These are phyloP conservation scores for Kryptopterus vitreolus DNA, from an alignment of 2,797 vertebrate species.

Conservation along the genomic window DNA sequence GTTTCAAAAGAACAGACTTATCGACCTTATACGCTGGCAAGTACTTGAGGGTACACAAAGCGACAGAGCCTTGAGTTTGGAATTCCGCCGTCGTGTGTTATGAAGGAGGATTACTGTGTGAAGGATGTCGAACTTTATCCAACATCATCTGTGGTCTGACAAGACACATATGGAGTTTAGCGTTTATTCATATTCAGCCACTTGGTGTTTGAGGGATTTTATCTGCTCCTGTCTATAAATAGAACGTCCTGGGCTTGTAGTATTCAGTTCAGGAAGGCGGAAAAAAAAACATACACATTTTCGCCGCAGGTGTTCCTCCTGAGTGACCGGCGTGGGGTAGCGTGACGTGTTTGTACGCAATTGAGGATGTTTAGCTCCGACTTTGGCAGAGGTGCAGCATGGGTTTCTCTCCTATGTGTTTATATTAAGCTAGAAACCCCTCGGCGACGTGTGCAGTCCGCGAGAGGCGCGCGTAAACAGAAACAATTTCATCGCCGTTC, in stretches of 20 bases:
- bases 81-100: conserved; percentile 66
- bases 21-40: conserved; percentile 8
- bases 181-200: not conserved
- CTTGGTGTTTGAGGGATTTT: conserved; percentile 57
- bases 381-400: conserved; percentile 80
- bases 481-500: conserved; percentile 34
- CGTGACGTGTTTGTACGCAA: conserved; percentile 86
- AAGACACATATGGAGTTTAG: conserved; percentile 61
- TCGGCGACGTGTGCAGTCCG: conserved; percentile 41
- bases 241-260: conserved; percentile 35
- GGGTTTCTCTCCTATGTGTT: conserved; percentile 75
- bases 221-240: conserved; percentile 54
- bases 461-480: conserved; percentile 40
- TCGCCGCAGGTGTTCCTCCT: conserved; percentile 85
- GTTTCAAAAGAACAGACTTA: conserved; percentile 12
- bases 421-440: conserved; percentile 52
- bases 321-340: conserved; percentile 43
- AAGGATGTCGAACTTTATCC: conserved; percentile 47
- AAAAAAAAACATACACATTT: conserved; percentile 44
- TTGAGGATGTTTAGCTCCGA: conserved; percentile 85
- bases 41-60: conserved; percentile 22
- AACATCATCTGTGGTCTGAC: conserved; percentile 27
- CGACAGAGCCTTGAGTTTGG: conserved; percentile 14
- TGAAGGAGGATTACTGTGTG: conserved; percentile 72
- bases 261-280: conserved; percentile 45